Evolutionary conservation across 2,113 vertebrate genomes (phyloP).

Genomic region (Hyperopisus bebe): DNA sequence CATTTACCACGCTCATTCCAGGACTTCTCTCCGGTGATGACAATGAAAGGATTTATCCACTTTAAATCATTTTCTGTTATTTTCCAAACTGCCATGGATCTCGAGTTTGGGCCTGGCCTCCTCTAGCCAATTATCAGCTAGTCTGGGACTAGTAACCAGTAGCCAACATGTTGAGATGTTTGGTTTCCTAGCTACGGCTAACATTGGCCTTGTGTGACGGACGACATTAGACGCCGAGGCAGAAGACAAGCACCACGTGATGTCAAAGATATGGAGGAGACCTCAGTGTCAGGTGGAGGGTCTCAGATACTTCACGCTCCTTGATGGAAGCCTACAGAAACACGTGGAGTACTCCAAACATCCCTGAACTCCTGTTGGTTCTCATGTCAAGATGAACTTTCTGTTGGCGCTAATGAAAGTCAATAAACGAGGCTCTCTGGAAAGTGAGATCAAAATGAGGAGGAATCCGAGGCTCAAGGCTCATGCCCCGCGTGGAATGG

Average conservation of each 20-base stretch:
- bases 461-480: not conserved
- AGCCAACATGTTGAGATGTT: not conserved
- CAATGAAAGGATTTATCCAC: constrained; percentile 33
- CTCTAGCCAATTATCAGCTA: not conserved
- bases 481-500: not conserved
- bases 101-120: not conserved
- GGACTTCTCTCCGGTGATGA: constrained; percentile 21
- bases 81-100: constrained; percentile 42
- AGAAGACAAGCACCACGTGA: not conserved
- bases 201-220: not conserved
- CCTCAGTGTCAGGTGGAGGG: not conserved
- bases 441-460: not conserved
- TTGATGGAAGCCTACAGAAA: not conserved
- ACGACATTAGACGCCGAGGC: not conserved
- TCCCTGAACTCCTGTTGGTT: not conserved
- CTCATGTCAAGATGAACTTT: not conserved
- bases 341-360: not conserved
- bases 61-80: constrained; percentile 45
- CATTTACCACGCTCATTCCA: constrained; percentile 21
- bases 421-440: not conserved
- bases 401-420: not conserved
- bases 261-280: not conserved
- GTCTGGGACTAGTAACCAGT: not conserved
- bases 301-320: not conserved
- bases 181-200: not conserved